Base-by-base conservation (phyloP, 2,797 vertebrate genomes). In the Neoniphon sammara region DNA sequence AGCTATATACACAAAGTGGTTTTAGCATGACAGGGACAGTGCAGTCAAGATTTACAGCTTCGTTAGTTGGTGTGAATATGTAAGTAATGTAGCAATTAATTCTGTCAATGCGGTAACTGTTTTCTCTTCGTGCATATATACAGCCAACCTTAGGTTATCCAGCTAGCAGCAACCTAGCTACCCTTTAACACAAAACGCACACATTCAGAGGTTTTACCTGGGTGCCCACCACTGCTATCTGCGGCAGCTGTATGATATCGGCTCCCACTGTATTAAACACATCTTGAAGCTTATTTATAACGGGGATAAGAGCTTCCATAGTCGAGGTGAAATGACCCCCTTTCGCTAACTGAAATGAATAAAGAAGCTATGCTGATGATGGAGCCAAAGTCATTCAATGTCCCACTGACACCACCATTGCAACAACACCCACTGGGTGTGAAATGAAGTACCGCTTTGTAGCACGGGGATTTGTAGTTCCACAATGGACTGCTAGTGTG, bases 251-350 rank as follows among this genome's bases (percentile, higher is more conserved):
- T 56, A 98, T 98, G 87, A 98, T 95, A 81, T 99, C 98, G 50
- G 97, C 94, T 2, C 98, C 98, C 87, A 98, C 98, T 0, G 98
- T 98, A 92, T 99, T 99, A 90, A 99, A 99, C 14, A 99, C 98
- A 76, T 99, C 98, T 70, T 99, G 98, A 10, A 99, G 96, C 87
- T 99, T 99, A 92, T 99, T 99, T 73, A 99, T 97, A 10, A 99
- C 98, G 4, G 98, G 98, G 77, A 99, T 99, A 54, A 99, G 94
- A 55, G 98, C 97, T 93, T 99, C 98, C 97, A 99, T 99, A 73
- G 60, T 92, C 0, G 5, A 49, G 6, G 30, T 54, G 3, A 68
- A 63, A 2, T 27, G 46, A 50, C 44, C 53, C 55, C 25, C 25
- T 69, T 84, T 63, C 66, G 85, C 36, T 42, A 11, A 82, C 85